phyloP scores from a whole-genome alignment of 2,888 invertebrate species.

The Torymus auratus region DNA sequence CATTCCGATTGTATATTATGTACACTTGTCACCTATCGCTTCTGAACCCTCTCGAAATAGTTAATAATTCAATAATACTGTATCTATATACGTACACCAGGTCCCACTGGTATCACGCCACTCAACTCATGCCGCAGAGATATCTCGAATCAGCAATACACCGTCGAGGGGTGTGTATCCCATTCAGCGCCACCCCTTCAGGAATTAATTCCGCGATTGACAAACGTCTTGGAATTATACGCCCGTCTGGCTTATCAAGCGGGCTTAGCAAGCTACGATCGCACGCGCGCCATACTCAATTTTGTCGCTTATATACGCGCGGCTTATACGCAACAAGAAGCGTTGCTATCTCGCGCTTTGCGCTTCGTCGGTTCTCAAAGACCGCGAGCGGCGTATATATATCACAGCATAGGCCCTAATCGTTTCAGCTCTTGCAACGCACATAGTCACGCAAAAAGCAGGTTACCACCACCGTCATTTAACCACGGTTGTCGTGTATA shows the following conservation, averaged over 20 bases:
- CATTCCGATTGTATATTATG: too few relatives aligned
- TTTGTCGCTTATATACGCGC: background rate
- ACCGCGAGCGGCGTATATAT: too few relatives aligned
- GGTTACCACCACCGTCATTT: background rate
- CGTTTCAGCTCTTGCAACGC: conserved; percentile 15
- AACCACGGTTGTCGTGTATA: background rate
- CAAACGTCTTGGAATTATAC: background rate
- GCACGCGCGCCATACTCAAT: too few relatives aligned
- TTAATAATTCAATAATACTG: too few relatives aligned
- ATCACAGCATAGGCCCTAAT: conserved; percentile 1
- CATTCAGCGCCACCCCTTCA: background rate
- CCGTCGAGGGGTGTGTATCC: background rate
- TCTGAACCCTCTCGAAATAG: too few relatives aligned
- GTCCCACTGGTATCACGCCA: background rate
- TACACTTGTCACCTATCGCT: too few relatives aligned
- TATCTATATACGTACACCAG: too few relatives aligned
- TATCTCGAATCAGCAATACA: too few relatives aligned
- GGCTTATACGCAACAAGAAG: too few relatives aligned
- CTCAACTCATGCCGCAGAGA: too few relatives aligned
- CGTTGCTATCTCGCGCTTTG: conserved; percentile 25
- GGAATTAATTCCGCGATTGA: conserved; percentile 28
- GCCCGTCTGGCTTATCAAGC: background rate
- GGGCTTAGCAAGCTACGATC: background rate
- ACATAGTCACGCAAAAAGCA: background rate
- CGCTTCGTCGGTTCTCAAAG: conserved; percentile 43